Percentiles rank a stretch among this genome's conserved stretches.
phyloP scores from a whole-genome alignment of 2,888 invertebrate genomes.

The Cancer borealis region DNA sequence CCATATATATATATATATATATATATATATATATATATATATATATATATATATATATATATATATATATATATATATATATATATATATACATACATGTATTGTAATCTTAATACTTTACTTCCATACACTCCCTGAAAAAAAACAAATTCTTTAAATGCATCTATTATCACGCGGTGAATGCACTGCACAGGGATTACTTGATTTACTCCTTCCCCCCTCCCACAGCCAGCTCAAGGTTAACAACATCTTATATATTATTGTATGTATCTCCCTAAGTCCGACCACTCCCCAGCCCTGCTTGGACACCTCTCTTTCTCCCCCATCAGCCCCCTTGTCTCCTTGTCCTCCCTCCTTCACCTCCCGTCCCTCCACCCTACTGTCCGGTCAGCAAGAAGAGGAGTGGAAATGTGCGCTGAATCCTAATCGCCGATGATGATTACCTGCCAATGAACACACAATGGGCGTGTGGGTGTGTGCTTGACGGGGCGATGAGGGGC shows the following conservation, averaged over 20 bases:
- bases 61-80: too few relatives aligned
- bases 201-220: not conserved
- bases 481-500: not conserved
- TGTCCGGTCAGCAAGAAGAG: not conserved
- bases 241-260: constrained; percentile 17
- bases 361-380: not conserved
- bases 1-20: too few relatives aligned
- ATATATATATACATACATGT: too few relatives aligned
- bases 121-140: not conserved
- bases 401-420: constrained; percentile 28
- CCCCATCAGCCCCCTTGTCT: not conserved
- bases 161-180: not conserved
- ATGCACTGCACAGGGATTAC: not conserved
- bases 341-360: not conserved
- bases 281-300: not conserved
- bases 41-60: too few relatives aligned
- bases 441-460: constrained; percentile 53
- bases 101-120: not conserved
- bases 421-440: constrained; percentile 54
- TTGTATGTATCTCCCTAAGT: not conserved
- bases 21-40: too few relatives aligned
- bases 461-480: constrained; percentile 51
- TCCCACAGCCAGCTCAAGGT: not conserved
- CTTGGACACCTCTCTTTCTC: not conserved
- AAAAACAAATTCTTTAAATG: not conserved